Percentiles rank a stretch among this genome's conserved stretches.
phyloP scores from a whole-genome alignment of 2,888 invertebrate species.

The Schizaphis graminum region DNA sequence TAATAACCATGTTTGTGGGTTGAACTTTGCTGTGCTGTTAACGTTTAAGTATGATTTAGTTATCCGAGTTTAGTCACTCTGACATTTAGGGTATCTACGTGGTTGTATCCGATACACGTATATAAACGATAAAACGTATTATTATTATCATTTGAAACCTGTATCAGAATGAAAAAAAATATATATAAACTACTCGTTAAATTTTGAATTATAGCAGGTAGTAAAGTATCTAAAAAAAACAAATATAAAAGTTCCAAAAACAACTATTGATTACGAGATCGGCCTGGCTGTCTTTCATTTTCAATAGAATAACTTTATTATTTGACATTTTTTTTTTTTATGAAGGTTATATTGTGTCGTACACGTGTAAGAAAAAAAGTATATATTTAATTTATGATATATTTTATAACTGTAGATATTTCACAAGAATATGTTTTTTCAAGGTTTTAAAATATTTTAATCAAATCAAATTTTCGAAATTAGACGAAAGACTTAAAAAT shows the following conservation, averaged over 20 bases:
- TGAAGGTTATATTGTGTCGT: background rate
- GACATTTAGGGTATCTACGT: background rate
- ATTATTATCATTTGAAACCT: slow-evolving; percentile 45
- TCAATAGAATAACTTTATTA: background rate
- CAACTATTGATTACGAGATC: slow-evolving; percentile 20
- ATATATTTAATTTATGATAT: background rate
- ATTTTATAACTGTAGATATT: background rate
- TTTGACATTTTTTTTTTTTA: background rate
- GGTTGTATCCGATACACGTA: background rate
- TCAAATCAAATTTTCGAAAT: background rate
- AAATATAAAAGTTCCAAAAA: background rate
- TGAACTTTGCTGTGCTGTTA: background rate
- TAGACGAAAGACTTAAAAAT: background rate
- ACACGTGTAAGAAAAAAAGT: background rate
- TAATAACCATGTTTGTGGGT: background rate
- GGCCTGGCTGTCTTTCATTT: background rate
- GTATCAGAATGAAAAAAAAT: background rate
- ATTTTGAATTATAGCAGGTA: slow-evolving; percentile 29
- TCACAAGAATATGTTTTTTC: background rate
- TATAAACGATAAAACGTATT: slow-evolving; percentile 21
- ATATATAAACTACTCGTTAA: background rate
- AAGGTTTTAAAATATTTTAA: background rate
- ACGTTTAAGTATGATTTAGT: slow-evolving; percentile 33
- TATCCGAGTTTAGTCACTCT: background rate
- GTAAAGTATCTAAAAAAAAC: background rate